Conservation (phyloP, 1,140 invertebrate genomes). For the Zaprionus lachaisei region DNA sequence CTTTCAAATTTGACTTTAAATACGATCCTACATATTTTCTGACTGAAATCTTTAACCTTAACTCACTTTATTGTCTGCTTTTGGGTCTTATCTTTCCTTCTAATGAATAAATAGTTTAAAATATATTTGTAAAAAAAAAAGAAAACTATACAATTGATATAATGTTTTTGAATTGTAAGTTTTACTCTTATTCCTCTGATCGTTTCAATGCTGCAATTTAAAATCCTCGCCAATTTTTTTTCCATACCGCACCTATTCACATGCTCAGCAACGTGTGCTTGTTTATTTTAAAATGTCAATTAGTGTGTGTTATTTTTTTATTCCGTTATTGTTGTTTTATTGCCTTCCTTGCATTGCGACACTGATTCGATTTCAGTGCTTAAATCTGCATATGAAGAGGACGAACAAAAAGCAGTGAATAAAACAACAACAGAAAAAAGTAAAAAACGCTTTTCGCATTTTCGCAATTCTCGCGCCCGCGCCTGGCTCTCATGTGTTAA, state of each 20-base stretch:
- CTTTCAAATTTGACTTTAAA: background rate
- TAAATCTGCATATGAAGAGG: constrained; percentile 47
- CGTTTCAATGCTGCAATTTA: background rate
- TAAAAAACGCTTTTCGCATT: constrained; percentile 33
- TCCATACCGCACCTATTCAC: constrained; percentile 39
- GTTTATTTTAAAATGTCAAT: constrained; percentile 20
- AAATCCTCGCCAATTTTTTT: background rate
- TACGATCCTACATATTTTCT: background rate
- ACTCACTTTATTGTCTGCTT: constrained; percentile 41
- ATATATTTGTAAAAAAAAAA: background rate
- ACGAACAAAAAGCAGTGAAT: constrained; percentile 9
- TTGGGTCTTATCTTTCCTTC: background rate
- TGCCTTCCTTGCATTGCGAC: constrained; percentile 11
- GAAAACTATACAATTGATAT: background rate
- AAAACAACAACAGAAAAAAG: constrained; percentile 27
- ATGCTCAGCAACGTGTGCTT: constrained; percentile 35
- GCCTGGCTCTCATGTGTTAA: constrained; percentile 59
- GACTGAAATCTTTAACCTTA: constrained; percentile 4
- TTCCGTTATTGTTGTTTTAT: background rate
- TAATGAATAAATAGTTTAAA: background rate
- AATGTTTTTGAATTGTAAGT: background rate
- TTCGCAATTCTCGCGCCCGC: constrained; percentile 2
- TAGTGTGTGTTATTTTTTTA: background rate
- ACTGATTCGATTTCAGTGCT: constrained; percentile 43
- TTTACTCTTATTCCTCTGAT: background rate